A percentile compares a stretch with the other conserved stretches of the same genome.
phyloP scores from a whole-genome alignment of 2,113 vertebrate genomes.

The Melanocharis versteri region DNA sequence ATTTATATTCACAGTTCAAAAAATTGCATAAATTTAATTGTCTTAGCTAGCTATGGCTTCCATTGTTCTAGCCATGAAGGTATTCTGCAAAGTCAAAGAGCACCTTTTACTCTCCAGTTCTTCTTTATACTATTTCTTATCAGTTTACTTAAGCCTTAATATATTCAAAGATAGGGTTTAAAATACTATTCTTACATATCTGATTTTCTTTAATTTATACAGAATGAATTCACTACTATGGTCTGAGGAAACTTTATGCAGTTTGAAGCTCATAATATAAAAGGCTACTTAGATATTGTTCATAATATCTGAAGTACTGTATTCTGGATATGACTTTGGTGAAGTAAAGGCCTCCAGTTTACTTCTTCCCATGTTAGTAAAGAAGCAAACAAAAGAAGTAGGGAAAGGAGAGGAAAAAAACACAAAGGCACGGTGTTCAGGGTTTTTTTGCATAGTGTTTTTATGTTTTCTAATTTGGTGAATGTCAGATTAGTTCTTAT shows the following conservation, averaged over 20 bases:
- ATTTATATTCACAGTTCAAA: neutral
- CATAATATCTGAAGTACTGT: neutral
- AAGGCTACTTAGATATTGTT: neutral
- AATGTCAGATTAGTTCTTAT: neutral
- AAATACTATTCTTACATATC: neutral
- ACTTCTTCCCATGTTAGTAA: neutral
- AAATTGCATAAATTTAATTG: neutral
- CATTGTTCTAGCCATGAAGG: neutral
- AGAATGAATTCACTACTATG: neutral
- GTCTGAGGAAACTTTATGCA: neutral
- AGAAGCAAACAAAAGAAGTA: neutral
- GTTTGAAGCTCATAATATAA: neutral
- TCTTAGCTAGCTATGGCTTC: neutral
- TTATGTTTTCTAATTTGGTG: neutral
- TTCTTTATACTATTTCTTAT: neutral
- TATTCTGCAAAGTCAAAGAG: neutral
- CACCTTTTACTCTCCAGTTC: neutral
- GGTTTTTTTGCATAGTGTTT: neutral
- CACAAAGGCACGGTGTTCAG: fast-evolving
- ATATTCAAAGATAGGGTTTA: neutral
- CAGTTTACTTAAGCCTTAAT: neutral
- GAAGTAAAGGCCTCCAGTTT: neutral
- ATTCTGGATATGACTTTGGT: neutral
- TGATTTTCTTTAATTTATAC: neutral
- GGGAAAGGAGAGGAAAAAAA: neutral